Conservation (phyloP, 2,888 invertebrate genomes). For the Sesia bembeciformis region DNA sequence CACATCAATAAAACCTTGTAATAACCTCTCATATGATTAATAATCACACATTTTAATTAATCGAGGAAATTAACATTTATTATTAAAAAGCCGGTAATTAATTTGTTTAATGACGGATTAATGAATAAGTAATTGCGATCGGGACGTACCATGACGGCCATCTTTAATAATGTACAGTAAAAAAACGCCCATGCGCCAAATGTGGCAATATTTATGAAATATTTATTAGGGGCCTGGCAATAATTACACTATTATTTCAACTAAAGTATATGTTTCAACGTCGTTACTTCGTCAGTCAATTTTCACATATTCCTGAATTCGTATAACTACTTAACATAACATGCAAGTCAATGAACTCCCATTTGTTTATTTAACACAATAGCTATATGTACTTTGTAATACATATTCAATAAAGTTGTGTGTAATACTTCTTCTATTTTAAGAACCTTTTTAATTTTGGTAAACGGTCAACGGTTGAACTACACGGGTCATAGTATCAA, state of each 20-base stretch:
- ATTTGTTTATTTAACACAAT: slow-evolving; percentile 16
- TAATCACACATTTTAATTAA: neutral
- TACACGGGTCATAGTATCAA: too few relatives aligned
- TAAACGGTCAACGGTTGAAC: too few relatives aligned
- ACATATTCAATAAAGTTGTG: neutral
- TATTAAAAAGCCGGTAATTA: neutral
- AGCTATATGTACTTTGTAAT: neutral
- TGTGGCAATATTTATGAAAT: neutral
- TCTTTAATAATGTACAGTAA: neutral
- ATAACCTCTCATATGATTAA: neutral
- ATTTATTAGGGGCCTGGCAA: neutral
- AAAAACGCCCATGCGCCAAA: neutral
- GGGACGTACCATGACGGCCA: neutral
- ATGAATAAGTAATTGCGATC: neutral
- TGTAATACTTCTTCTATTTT: neutral
- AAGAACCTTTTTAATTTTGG: neutral
- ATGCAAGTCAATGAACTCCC: slow-evolving; percentile 20
- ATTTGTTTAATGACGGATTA: neutral
- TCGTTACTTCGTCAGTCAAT: slow-evolving; percentile 28
- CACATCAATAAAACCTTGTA: neutral
- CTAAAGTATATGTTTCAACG: neutral
- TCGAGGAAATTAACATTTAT: neutral
- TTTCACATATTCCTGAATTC: slow-evolving; percentile 11
- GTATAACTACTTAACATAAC: slow-evolving; percentile 17
- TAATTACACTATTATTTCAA: neutral